A percentile compares a stretch with the other conserved stretches of the same genome.
phyloP scores from a whole-genome alignment of 2,888 invertebrate genomes.

The Eubasilissa splendida region DNA sequence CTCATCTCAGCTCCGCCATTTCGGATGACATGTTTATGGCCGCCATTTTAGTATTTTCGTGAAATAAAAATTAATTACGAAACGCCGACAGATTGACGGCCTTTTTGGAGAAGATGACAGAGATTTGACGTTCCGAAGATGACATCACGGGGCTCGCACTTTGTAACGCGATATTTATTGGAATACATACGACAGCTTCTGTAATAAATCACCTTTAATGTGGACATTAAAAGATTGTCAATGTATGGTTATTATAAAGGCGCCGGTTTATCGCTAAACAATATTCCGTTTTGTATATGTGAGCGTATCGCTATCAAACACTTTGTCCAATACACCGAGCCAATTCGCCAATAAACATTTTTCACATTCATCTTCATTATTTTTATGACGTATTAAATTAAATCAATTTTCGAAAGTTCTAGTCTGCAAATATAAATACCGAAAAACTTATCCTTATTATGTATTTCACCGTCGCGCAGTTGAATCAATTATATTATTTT shows the following conservation, averaged over 20 bases:
- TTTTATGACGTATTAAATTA: constrained; percentile 30
- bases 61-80: constrained; percentile 55
- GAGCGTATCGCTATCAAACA: not conserved
- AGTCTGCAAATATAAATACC: not conserved
- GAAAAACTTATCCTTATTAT: no score
- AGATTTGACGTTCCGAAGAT: constrained; percentile 49
- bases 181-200: constrained; percentile 51
- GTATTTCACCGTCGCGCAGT: no score
- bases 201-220: constrained; percentile 54
- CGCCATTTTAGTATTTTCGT: constrained; percentile 50
- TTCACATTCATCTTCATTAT: constrained; percentile 33
- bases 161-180: constrained; percentile 56
- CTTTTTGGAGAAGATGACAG: constrained; percentile 43
- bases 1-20: constrained; percentile 49
- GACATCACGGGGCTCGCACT: constrained; percentile 46
- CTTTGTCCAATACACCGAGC: not conserved
- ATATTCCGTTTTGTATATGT: constrained; percentile 13
- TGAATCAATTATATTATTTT: no score
- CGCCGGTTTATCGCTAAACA: constrained; percentile 38
- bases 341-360: constrained; percentile 28
- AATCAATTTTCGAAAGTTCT: constrained; percentile 23
- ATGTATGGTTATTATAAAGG: constrained; percentile 42
- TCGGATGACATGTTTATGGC: constrained; percentile 49
- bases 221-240: constrained; percentile 53
- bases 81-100: constrained; percentile 53